Evolutionary conservation across 2,888 invertebrate genomes (phyloP).

Genomic region (Nymphalis polychloros): DNA sequence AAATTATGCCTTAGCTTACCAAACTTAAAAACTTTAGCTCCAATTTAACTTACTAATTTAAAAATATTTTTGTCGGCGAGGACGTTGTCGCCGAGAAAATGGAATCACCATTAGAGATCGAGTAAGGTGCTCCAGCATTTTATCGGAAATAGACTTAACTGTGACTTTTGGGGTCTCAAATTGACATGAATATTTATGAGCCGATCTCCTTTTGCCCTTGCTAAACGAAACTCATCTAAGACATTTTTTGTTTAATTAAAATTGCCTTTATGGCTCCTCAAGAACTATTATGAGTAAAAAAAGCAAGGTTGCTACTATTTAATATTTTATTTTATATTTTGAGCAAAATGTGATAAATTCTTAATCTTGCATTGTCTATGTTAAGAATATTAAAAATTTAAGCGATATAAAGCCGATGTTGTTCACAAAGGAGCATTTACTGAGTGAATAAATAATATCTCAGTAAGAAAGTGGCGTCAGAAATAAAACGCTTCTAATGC

Average conservation of each 20-base stretch:
- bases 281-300: conserved; percentile 1
- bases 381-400: conserved; percentile 1
- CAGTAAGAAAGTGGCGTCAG: conserved; percentile 13
- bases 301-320: too few species aligned
- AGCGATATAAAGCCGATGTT: conserved; percentile 10
- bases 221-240: conserved; percentile 52
- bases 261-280: not conserved
- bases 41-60: conserved; percentile 45
- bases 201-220: conserved; percentile 58
- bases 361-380: conserved; percentile 3
- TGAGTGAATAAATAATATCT: conserved; percentile 29
- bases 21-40: conserved; percentile 33
- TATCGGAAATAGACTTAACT: conserved; percentile 77
- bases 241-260: conserved; percentile 30
- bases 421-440: conserved; percentile 19
- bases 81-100: conserved; percentile 54
- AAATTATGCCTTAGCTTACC: conserved; percentile 26
- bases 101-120: conserved; percentile 62
- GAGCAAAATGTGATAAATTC: not conserved
- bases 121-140: conserved; percentile 56
- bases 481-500: conserved; percentile 34
- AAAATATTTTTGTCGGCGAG: conserved; percentile 45
- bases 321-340: not conserved
- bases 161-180: conserved; percentile 72
- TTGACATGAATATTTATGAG: conserved; percentile 79